phyloP scores from a whole-genome alignment of 2,888 invertebrate genomes.

The Teleiodes luculella region DNA sequence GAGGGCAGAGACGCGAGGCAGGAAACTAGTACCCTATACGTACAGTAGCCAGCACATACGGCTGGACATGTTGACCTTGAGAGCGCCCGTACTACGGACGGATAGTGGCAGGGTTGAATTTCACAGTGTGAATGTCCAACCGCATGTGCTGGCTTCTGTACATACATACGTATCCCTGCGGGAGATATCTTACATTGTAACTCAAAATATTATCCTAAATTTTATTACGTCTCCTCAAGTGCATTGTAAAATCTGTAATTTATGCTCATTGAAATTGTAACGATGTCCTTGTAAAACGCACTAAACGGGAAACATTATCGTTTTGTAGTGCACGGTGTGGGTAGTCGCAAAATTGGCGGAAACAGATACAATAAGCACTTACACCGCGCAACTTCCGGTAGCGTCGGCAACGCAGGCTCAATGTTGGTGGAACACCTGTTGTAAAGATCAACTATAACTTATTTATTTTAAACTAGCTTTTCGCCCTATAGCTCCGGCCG shows the following conservation, averaged over 20 bases:
- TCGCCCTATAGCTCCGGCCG: too few species aligned
- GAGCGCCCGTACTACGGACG: too few species aligned
- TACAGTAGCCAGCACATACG: too few species aligned
- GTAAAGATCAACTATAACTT: too few species aligned
- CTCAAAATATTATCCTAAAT: not conserved
- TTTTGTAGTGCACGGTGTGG: constrained; percentile 18
- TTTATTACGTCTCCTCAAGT: not conserved
- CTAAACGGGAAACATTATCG: not conserved
- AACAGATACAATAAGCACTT: constrained; percentile 62
- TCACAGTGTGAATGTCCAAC: too few species aligned
- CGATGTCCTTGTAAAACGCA: not conserved
- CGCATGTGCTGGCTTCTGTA: too few species aligned
- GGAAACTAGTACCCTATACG: too few species aligned
- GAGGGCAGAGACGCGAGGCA: too few species aligned
- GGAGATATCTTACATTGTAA: not conserved
- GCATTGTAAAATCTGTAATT: not conserved
- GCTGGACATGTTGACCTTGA: too few species aligned
- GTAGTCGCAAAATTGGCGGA: constrained; percentile 54
- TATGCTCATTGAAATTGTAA: not conserved
- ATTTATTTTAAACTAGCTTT: too few species aligned
- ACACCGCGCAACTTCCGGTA: constrained; percentile 62
- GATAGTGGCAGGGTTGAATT: too few species aligned
- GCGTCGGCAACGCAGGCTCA: constrained; percentile 32
- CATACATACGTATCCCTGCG: not conserved
- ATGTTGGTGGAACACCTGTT: not conserved